Evolutionary conservation across 2,797 vertebrate species (phyloP).

Genomic region (Halcyon badia): DNA sequence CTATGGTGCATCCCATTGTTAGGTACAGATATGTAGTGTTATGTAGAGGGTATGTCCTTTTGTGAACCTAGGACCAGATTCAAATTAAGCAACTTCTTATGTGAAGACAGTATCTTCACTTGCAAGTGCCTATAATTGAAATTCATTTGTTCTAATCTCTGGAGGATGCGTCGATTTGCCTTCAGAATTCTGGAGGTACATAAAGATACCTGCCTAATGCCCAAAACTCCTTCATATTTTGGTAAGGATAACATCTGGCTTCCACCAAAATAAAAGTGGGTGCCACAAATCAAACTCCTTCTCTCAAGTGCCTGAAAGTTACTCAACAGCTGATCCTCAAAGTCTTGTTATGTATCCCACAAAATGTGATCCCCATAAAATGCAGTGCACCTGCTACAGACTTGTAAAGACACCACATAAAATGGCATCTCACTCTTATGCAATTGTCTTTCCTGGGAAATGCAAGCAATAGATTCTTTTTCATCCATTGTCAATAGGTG

Average conservation of each 20-base stretch:
- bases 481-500: not conserved
- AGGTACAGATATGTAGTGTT: not conserved
- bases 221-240: not conserved
- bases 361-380: not conserved
- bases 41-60: not conserved
- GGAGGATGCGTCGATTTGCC: not conserved
- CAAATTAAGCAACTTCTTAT: not conserved
- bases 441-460: not conserved
- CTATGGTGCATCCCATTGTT: not conserved
- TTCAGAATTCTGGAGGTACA: not conserved
- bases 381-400: not conserved
- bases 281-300: not conserved
- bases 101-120: not conserved
- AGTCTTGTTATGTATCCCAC: not conserved
- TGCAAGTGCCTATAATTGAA: not conserved
- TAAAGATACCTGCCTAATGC: not conserved
- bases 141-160: not conserved
- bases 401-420: not conserved
- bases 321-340: not conserved
- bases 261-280: not conserved
- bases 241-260: not conserved
- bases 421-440: not conserved
- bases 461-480: not conserved
- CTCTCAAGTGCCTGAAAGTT: not conserved
- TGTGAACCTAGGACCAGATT: not conserved